Conservation (phyloP, 2,797 vertebrate species). For the Choloepus didactylus region DNA sequence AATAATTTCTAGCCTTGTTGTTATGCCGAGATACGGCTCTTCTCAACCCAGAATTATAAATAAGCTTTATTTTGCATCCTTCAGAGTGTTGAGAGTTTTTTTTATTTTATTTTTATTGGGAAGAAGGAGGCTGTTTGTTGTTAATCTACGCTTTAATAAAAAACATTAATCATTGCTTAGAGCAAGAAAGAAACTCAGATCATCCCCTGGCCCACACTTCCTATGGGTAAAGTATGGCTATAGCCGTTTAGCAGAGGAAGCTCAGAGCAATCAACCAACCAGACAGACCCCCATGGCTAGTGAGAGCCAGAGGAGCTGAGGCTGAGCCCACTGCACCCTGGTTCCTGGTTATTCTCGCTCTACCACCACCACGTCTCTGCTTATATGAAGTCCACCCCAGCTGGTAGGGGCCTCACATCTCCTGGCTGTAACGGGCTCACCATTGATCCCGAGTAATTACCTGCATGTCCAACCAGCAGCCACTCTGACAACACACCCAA, state of each 20-base stretch:
- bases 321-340: not conserved
- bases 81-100: not conserved
- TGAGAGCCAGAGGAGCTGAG: not conserved
- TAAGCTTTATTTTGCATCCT: not conserved
- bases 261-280: fast-evolving
- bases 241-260: fast-evolving
- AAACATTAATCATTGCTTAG: not conserved
- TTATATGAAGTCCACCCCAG: too few relatives aligned
- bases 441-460: not conserved
- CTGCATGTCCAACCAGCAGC: not conserved
- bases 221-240: fast-evolving
- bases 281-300: not conserved
- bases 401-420: fast-evolving
- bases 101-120: not conserved
- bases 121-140: not conserved
- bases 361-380: fast-evolving
- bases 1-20: not conserved
- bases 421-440: not conserved
- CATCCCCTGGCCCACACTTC: not conserved
- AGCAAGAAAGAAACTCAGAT: not conserved
- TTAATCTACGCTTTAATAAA: not conserved
- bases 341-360: not conserved
- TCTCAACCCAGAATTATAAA: not conserved
- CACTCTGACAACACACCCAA: fast-evolving
- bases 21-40: not conserved